Base-by-base conservation (phyloP, 2,888 invertebrate genomes). In the Drosophila eohydei region DNA sequence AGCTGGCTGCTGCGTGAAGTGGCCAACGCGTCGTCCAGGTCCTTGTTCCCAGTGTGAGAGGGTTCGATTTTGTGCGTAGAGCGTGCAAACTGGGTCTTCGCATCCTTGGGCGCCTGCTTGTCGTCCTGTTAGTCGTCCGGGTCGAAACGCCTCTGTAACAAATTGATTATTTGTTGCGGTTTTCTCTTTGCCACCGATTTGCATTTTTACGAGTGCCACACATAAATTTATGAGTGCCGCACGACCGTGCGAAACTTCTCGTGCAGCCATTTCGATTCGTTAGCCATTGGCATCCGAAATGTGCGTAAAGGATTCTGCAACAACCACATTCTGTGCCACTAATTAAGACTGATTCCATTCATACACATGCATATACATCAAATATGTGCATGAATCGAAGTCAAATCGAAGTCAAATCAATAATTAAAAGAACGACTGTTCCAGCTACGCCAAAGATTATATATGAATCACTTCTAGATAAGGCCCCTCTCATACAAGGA, bases 121-220 rank as follows among this genome's bases (percentile, higher is more conserved):
- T 28, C 32, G 21, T 52, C 50, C 51, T 63, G 62, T 46, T 44
- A 54, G 50, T 73, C 46, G 56, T 12, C 59, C 55, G 61, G 28
- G 34, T 48, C 81, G 74, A 71, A 81, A 80, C 83, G 84, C 87
- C 87, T 84, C 89, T 83, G 87, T 84, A 83, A 78, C 86, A 86
- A 86, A 86, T 86, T 88, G 86, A 86, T 88, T 88, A 86, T 85
- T 81, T 80, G 86, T 81, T 84, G 87, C 81, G 75, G 79, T 80
- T 83, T 73, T 71, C 48, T 56, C 51, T 51, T 3, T 67, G 71
- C 65, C 71, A 65, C 54, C 77, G 68, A 76, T 85, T 85, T 81
- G 64, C 66, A 76, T 79, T 85, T 87, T 85, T 73, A 81, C 80
- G 85, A 85, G 84, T 84, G 80, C 34, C 79, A 61, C 84, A 88